Base-by-base conservation (phyloP, 2,797 vertebrate genomes). In the Microcaecilia unicolor region DNA sequence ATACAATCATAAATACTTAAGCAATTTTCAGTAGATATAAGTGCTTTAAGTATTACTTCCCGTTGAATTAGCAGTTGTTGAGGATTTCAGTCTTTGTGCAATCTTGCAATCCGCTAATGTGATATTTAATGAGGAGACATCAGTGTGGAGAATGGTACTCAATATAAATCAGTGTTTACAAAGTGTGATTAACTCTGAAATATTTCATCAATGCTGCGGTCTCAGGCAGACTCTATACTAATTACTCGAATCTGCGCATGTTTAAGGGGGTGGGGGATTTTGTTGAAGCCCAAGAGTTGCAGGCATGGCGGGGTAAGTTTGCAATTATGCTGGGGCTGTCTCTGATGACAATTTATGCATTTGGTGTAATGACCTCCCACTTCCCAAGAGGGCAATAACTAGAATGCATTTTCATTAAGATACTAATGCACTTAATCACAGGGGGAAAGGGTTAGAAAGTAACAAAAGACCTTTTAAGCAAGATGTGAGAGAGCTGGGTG, bases 81-180 rank as follows among this genome's bases (percentile, higher is more conserved):
- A 81, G 78, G 67, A 72, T 85, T 86, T 78, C 61, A 84, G 80
- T 82, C 84, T 83, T 81, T 75, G 81, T 78, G 54, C 77, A 79
- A 73, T 83, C 73, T 73, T 74, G 66, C 76, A 73, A 68, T 74
- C 70, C 74, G 55, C 91, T 97, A 94, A 97, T 94, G 89, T 87
- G 86, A 78, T 87, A 87, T 88, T 90, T 97, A 97, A 96, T 92
- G 91, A 92, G 90, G 86, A 91, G 89, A 84, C 89, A 90, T 95
- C 89, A 88, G 89, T 83, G 87, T 80, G 76, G 79, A 89, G 88
- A 91, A 90, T 89, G 88, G 85, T 88, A 93, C 92, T 97, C 95
- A 90, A 98, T 98, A 98, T 90, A 87, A 92, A 98, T 97, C 92
- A 95, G 90, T 95, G 92, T 96, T 93, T 91, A 90, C 88, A 74